Evolutionary conservation across 2,797 vertebrate species (phyloP).

Genomic region (Leptodactylus fallax): DNA sequence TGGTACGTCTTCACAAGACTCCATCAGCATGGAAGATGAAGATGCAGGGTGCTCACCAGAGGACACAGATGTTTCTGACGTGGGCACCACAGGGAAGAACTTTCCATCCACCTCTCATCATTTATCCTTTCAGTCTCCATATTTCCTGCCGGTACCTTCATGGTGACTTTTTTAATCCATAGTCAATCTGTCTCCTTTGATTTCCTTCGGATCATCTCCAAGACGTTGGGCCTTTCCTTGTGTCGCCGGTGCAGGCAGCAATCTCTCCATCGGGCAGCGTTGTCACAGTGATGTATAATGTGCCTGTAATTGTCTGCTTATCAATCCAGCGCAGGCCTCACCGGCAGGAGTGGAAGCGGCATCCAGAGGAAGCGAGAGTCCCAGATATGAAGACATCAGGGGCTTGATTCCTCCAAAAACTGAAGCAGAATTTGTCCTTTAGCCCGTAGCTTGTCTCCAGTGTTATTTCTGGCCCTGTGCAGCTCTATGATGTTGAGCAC

Average conservation of each 20-base stretch:
- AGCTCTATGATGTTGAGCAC: background rate
- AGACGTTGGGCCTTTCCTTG: background rate
- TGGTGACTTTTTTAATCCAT: background rate
- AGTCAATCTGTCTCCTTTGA: background rate
- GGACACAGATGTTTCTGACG: too few species aligned
- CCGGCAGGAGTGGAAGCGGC: background rate
- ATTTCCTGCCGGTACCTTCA: background rate
- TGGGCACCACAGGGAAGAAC: too few species aligned
- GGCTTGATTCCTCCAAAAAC: background rate
- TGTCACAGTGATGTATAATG: slow-evolving; percentile 29
- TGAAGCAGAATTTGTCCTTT: background rate
- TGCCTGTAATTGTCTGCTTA: slow-evolving; percentile 26
- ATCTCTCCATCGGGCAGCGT: background rate
- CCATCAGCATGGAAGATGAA: too few species aligned
- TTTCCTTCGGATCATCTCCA: background rate
- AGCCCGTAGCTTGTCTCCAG: background rate
- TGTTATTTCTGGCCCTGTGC: too few species aligned
- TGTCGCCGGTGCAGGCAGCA: background rate
- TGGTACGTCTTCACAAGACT: too few species aligned
- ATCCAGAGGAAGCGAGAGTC: background rate
- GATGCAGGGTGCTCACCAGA: too few species aligned
- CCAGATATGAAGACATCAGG: background rate
- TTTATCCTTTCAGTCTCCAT: background rate
- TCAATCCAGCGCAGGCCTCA: slow-evolving; percentile 16
- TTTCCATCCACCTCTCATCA: background rate